Evolutionary conservation across 2,797 vertebrate genomes (phyloP), one percentile per base, ranked within the genome.

Genomic region (Myiotriccus ornatus): DNA sequence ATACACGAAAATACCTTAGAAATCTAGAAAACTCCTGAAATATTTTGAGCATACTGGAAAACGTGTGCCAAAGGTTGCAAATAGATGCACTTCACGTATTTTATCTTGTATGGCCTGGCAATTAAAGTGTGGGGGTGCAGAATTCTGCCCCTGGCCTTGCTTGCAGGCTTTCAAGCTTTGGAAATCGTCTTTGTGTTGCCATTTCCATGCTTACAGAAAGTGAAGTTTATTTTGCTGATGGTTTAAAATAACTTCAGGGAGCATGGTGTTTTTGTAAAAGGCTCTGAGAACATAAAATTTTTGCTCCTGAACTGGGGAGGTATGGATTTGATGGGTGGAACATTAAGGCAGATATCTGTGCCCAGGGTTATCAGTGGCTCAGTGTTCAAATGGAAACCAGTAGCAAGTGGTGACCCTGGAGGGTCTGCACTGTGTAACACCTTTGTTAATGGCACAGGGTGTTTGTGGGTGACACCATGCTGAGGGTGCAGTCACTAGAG

Each of bases 311-410:
- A 7, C 22, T 47, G 59, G 46, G 73, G 43, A 77, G 28, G 12
- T 5, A 39, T 27, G 13, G 34, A 35, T 89, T 47, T 64, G 23
- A 41, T 41, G 73, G 55, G 37, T 56, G 55, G 76, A 10, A 12
- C 69, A 3, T 50, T 35, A 23, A 35, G 21, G 35, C 10, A 3
- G 27, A 6, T 49, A 12, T 25, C 39, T 3, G 1, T 5, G 2
- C 37, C 46, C 50, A 13, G 34, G 68, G 77, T 35, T 53, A 27
- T 28, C 73, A 47, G 27, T 5, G 8, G 34, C 34, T 78, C 49
- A 23, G 1, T 24, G 53, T 69, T 67, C 32, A 20, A 39, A 55
- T 3, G 20, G 68, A 27, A 83, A 52, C 20, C 44, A 50, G 30
- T 10, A 14, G 37, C 18, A 35, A 50, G 7, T 15, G 24, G 19